Evolutionary conservation across 2,797 vertebrate species (phyloP).

Genomic region (Lindbergichthys nudifrons): DNA sequence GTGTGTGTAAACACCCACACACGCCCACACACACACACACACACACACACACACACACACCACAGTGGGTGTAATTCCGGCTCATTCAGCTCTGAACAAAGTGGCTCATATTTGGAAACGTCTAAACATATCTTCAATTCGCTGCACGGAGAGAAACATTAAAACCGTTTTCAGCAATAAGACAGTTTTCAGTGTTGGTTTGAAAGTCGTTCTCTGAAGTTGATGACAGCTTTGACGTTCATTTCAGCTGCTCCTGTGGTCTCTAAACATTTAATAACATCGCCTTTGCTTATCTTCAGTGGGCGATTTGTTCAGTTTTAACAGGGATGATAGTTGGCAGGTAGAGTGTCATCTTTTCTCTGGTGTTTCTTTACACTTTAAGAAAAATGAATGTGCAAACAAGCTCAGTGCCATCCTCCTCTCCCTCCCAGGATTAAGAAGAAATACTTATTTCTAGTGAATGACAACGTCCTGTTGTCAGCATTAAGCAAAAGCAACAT

Average conservation of each 20-base stretch:
- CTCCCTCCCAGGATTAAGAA: conserved; percentile 8
- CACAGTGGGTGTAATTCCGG: conserved; percentile 46
- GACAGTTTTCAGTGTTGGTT: conserved; percentile 46
- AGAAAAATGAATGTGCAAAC: conserved; percentile 40
- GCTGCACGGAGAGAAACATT: conserved; percentile 35
- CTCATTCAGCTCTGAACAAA: conserved; percentile 63
- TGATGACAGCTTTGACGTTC: conserved; percentile 52
- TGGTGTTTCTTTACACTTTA: conserved; percentile 9
- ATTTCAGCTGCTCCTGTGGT: conserved; percentile 47
- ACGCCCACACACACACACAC: too few relatives aligned
- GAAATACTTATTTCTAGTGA: background rate
- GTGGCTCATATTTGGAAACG: conserved; percentile 39
- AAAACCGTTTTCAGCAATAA: conserved; percentile 31
- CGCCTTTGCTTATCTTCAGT: conserved; percentile 38
- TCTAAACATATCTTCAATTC: conserved; percentile 43
- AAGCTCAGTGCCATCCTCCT: conserved; percentile 22
- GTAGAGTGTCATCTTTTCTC: conserved; percentile 40
- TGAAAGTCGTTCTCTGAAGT: conserved; percentile 56
- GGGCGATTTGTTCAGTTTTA: conserved; percentile 46
- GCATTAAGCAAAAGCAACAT: background rate
- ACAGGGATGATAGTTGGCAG: conserved; percentile 49
- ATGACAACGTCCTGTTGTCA: background rate
- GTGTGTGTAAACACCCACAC: conserved; percentile 11
- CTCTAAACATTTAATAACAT: conserved; percentile 66
- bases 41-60: too few relatives aligned